Conservation (phyloP, 1,140 invertebrate genomes). For the Trichonephila clavata region DNA sequence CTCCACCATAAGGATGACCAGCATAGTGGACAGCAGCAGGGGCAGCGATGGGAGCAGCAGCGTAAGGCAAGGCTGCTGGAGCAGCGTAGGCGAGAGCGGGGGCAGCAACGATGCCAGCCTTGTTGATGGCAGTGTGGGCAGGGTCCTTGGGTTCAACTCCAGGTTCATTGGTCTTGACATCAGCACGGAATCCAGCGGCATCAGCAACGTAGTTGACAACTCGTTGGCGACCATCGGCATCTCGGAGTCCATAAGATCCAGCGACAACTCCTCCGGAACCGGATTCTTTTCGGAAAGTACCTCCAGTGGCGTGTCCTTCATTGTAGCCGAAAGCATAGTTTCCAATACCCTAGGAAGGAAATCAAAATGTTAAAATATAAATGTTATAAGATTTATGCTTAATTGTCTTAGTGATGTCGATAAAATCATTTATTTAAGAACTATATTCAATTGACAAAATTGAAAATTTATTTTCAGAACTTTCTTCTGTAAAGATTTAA, state of each 20-base stretch:
- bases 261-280: conserved; percentile 74
- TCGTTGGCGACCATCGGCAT: conserved; percentile 78
- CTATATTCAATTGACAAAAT: too few species aligned
- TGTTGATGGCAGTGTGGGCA: conserved; percentile 78
- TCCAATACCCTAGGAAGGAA: conserved; percentile 52
- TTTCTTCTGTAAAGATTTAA: too few species aligned
- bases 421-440: too few species aligned
- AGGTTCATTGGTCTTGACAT: conserved; percentile 77
- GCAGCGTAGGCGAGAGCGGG: conserved; percentile 22
- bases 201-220: conserved; percentile 80
- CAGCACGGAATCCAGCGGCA: conserved; percentile 79
- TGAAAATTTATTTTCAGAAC: too few species aligned
- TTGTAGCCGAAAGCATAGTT: conserved; percentile 78
- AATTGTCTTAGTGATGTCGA: too few species aligned
- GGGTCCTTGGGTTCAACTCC: conserved; percentile 78
- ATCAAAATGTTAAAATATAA: background rate
- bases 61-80: conserved; percentile 76
- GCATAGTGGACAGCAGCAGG: background rate
- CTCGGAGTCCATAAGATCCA: conserved; percentile 78
- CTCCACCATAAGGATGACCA: background rate
- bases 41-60: conserved; percentile 67
- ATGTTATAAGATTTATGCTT: too few species aligned
- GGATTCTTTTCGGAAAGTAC: conserved; percentile 78
- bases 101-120: conserved; percentile 68
- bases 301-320: conserved; percentile 78